These are phyloP conservation scores for Malthinus seriepunctatus DNA, from an alignment of 2,888 invertebrate species.

Conservation along the genomic window DNA sequence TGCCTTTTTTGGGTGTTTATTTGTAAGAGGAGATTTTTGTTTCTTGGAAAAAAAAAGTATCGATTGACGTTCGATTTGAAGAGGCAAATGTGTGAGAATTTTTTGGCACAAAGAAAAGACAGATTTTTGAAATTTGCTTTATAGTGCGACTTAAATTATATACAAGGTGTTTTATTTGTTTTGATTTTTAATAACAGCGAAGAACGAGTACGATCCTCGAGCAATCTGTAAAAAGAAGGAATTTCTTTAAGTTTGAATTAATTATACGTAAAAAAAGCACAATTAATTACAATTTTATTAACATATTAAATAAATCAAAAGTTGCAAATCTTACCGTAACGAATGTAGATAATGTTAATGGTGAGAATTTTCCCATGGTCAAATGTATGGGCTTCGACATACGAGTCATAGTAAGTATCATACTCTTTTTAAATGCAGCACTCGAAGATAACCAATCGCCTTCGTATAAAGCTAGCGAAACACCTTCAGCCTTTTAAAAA, in stretches of 20 bases:
- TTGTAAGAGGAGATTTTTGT: no score
- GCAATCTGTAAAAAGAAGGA: conserved; percentile 20
- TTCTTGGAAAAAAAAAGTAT: no score
- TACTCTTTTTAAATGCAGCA: conserved; percentile 35
- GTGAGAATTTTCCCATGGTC: conserved; percentile 41
- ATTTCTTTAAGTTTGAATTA: not conserved
- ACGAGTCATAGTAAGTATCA: conserved; percentile 39
- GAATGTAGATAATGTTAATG: conserved; percentile 39
- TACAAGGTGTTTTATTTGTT: not conserved
- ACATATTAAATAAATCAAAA: conserved; percentile 1
- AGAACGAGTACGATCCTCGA: conserved; percentile 25
- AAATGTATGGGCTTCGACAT: conserved; percentile 39
- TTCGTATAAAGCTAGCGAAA: conserved; percentile 33
- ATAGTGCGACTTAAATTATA: not conserved
- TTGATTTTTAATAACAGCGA: conserved; percentile 24
- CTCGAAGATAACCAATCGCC: conserved; percentile 39
- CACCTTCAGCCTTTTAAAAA: conserved; percentile 17
- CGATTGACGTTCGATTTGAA: no score
- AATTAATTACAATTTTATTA: conserved; percentile 2
- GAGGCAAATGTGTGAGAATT: no score
- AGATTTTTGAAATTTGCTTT: no score
- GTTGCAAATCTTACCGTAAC: conserved; percentile 33
- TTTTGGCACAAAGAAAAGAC: no score
- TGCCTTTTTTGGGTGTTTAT: no score
- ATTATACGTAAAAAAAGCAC: not conserved